phyloP scores from a whole-genome alignment of 2,113 vertebrate species.

The Calidris pugnax region DNA sequence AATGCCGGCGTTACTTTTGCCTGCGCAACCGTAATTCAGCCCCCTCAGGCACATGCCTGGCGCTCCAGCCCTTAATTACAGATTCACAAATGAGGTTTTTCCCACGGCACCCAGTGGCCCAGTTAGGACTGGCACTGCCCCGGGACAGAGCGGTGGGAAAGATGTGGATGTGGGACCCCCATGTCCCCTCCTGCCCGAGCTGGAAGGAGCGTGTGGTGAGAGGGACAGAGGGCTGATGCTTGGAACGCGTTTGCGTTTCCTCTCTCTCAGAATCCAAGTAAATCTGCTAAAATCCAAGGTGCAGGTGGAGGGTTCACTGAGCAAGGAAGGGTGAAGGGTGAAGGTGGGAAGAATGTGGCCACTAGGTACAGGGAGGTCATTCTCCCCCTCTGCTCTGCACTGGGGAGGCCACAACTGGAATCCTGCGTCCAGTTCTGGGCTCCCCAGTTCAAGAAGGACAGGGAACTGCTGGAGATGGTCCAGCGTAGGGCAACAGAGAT shows the following conservation, averaged over 20 bases:
- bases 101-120: neutral
- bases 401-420: too few species aligned
- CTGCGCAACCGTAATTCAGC: neutral
- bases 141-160: rapidly evolving
- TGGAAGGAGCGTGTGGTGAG: rapidly evolving
- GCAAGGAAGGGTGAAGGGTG: neutral
- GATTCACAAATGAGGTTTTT: neutral
- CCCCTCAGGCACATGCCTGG: neutral
- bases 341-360: neutral
- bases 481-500: too few species aligned
- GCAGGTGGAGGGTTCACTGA: neutral
- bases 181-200: neutral
- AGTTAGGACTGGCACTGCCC: neutral
- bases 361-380: too few species aligned
- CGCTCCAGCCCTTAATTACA: neutral
- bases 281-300: neutral
- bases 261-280: neutral
- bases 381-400: too few species aligned
- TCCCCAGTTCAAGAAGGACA: too few species aligned
- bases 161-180: neutral
- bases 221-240: neutral
- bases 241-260: neutral
- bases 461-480: too few species aligned
- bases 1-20: rapidly evolving
- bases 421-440: too few species aligned